A percentile compares a stretch with the other conserved stretches of the same genome.
Conservation (phyloP, 2,113 vertebrate genomes). For the Eolophus roseicapilla region DNA sequence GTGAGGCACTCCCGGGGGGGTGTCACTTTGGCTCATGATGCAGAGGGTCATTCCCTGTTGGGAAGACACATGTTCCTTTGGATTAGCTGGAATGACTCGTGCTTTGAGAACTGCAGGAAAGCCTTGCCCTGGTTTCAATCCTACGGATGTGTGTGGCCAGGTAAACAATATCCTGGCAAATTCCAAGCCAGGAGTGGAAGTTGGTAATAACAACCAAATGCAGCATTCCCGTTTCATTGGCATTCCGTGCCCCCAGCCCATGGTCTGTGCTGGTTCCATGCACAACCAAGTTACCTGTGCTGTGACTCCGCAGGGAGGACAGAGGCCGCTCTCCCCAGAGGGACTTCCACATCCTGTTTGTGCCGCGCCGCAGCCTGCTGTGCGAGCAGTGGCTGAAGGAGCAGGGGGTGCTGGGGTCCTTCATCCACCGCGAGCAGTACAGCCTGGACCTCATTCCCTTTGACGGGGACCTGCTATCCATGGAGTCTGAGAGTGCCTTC, state of each 20-base stretch:
- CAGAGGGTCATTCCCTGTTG: accelerated
- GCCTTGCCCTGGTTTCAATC: neutral
- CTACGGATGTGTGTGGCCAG: accelerated
- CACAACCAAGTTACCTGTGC: neutral
- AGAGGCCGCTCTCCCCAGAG: slow-evolving; percentile 80
- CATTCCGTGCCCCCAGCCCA: neutral
- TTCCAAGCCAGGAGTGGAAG: neutral
- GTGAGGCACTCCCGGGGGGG: accelerated
- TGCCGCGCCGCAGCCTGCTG: slow-evolving; percentile 91
- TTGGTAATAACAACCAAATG: accelerated
- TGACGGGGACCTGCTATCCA: slow-evolving; percentile 94
- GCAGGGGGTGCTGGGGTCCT: slow-evolving; percentile 88
- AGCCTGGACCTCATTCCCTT: slow-evolving; percentile 95
- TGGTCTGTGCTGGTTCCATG: neutral
- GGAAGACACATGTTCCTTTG: accelerated
- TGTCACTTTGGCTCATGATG: accelerated
- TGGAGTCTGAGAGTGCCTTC: slow-evolving; percentile 94
- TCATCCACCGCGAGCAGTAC: slow-evolving; percentile 91
- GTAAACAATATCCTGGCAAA: neutral
- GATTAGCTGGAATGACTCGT: accelerated
- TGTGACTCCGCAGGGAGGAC: slow-evolving; percentile 81
- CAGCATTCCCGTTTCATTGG: accelerated
- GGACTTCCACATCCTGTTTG: slow-evolving; percentile 96
- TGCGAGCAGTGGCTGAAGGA: slow-evolving; percentile 96
- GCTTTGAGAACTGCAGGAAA: neutral